A percentile compares a stretch with the other conserved stretches of the same genome.
These are phyloP conservation scores for Apostichopus parvimensis DNA, from an alignment of 35 echinoderm and acorn worm species.

Conservation along the genomic window DNA sequence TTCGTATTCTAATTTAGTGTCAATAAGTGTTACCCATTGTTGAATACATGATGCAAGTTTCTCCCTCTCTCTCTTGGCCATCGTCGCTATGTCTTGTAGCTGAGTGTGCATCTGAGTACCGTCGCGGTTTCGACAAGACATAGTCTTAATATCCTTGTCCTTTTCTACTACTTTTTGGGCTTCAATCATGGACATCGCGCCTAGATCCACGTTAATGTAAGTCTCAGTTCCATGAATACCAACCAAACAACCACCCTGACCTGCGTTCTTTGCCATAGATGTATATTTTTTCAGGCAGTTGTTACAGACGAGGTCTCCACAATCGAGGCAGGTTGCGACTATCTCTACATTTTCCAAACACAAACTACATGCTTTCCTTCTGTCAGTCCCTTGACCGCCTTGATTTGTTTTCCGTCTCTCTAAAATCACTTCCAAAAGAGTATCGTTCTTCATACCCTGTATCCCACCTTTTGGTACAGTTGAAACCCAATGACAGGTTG, in stretches of 20 bases:
- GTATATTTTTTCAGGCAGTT: background rate
- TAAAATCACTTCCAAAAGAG: background rate
- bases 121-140: too few species aligned
- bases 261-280: background rate
- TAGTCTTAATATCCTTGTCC: too few species aligned
- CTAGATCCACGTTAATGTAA: background rate
- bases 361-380: background rate
- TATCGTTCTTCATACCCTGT: background rate
- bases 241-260: too few species aligned
- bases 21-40: background rate
- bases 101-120: background rate
- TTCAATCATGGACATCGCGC: too few species aligned
- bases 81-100: background rate
- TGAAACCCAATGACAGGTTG: background rate
- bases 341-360: background rate
- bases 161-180: background rate
- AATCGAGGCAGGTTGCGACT: background rate
- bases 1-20: too few species aligned
- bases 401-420: background rate
- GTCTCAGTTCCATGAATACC: background rate
- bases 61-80: background rate
- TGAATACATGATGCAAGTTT: background rate
- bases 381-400: background rate
- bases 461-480: background rate
- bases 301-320: too few species aligned